Conservation (phyloP, 1,140 invertebrate genomes). For the Latrodectus geometricus region DNA sequence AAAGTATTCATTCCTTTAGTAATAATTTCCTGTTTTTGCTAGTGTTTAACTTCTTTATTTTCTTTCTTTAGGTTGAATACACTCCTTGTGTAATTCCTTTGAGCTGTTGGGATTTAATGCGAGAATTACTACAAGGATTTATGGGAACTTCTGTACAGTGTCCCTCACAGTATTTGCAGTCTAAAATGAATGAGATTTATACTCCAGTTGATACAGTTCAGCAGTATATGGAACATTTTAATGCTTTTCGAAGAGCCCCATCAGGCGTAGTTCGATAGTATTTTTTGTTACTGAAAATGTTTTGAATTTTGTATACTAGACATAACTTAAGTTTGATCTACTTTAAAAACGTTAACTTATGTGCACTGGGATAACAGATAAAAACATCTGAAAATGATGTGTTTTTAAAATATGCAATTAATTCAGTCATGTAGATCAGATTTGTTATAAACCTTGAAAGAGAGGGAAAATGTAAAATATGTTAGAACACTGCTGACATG, state of each 20-base stretch:
- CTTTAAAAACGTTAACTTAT: no score
- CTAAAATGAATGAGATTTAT: constrained; percentile 87
- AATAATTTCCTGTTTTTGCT: not conserved
- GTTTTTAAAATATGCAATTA: no score
- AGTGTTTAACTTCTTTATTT: not conserved
- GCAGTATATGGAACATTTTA: constrained; percentile 96
- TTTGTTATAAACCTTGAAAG: no score
- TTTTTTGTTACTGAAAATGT: no score
- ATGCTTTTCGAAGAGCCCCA: constrained; percentile 65
- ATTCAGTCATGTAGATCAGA: no score
- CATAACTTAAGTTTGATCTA: no score
- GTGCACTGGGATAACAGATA: no score
- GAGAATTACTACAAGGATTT: constrained; percentile 92
- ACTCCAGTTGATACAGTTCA: constrained; percentile 85
- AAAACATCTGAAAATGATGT: no score
- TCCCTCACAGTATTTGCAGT: constrained; percentile 72
- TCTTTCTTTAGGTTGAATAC: constrained; percentile 83
- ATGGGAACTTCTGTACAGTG: constrained; percentile 75
- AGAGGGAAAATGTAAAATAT: no score
- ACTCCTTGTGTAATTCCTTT: constrained; percentile 86
- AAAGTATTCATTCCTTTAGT: not conserved
- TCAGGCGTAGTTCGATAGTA: constrained; percentile 36
- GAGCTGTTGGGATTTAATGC: constrained; percentile 90
- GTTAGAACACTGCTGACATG: no score
- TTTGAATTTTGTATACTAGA: no score